Percentiles rank a stretch among this genome's conserved stretches.
Evolutionary conservation across 1,140 invertebrate genomes (phyloP).

Genomic region (Drosophila ohnishii): DNA sequence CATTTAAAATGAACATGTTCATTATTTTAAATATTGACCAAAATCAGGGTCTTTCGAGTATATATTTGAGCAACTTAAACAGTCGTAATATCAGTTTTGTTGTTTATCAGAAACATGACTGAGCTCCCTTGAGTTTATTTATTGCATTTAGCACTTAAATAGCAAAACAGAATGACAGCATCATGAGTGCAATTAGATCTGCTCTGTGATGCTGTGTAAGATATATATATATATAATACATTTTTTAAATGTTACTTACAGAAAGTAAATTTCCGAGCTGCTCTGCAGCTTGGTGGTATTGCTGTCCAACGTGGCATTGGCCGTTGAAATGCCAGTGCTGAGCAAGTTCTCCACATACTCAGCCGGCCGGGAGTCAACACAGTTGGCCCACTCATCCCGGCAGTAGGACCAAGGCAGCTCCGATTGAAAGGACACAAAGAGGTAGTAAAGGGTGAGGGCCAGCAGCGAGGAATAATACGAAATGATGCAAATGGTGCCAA

Average conservation of each 20-base stretch:
- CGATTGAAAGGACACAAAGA: constrained; percentile 86
- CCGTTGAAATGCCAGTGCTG: constrained; percentile 8
- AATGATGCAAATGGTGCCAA: constrained; percentile 88
- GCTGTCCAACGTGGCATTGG: constrained; percentile 22
- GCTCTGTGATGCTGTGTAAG: background rate
- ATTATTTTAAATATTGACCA: background rate
- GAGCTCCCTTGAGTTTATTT: background rate
- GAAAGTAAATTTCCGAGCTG: constrained; percentile 84
- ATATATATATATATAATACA: background rate
- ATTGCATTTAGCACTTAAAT: constrained; percentile 14
- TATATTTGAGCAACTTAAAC: background rate
- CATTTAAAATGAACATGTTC: background rate
- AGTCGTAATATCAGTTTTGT: background rate
- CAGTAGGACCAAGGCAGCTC: constrained; percentile 88
- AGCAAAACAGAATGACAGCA: constrained; percentile 7
- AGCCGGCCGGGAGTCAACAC: constrained; percentile 70
- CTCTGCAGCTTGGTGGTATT: constrained; percentile 43
- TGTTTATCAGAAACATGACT: constrained; percentile 6
- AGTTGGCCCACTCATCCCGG: constrained; percentile 85
- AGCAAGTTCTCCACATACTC: constrained; percentile 10
- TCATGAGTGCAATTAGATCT: background rate
- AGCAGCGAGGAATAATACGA: constrained; percentile 90
- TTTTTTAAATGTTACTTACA: constrained; percentile 41
- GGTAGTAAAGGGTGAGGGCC: constrained; percentile 88
- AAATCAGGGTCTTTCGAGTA: background rate